Percentiles rank a stretch among this genome's conserved stretches.
Evolutionary conservation across 2,797 vertebrate genomes (phyloP).

Genomic region (Hippoglossus hippoglossus): DNA sequence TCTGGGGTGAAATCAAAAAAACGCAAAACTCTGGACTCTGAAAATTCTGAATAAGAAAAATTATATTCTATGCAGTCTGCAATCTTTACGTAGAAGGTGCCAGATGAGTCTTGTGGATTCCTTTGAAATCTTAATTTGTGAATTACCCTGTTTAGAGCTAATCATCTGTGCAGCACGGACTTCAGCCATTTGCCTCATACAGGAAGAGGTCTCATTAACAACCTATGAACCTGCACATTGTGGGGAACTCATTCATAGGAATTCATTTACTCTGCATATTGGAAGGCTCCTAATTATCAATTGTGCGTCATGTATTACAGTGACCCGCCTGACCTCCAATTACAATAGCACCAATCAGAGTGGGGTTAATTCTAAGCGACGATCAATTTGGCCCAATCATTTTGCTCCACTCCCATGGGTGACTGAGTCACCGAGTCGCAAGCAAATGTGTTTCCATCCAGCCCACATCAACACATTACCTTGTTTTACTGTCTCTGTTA

Average conservation of each 20-base stretch:
- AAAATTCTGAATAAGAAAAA: no score
- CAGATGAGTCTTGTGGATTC: background rate
- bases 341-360: conserved; percentile 77
- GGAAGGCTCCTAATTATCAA: conserved; percentile 77
- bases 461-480: conserved; percentile 63
- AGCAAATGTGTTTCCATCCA: conserved; percentile 62
- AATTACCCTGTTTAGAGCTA: conserved; percentile 44
- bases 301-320: conserved; percentile 73
- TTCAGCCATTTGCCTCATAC: conserved; percentile 36
- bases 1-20: no score
- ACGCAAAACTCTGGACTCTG: no score
- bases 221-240: conserved; percentile 66
- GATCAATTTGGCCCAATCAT: conserved; percentile 78
- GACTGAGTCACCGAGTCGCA: conserved; percentile 61
- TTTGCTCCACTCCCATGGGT: conserved; percentile 66
- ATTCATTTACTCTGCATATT: conserved; percentile 71
- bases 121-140: conserved; percentile 44
- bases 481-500: conserved; percentile 65
- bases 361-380: conserved; percentile 72
- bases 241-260: conserved; percentile 51
- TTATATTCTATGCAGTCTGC: no score
- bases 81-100: background rate
- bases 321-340: conserved; percentile 72
- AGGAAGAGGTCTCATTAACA: conserved; percentile 63
- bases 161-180: conserved; percentile 49